A percentile compares a stretch with the other conserved stretches of the same genome.
phyloP scores from a whole-genome alignment of 2,113 vertebrate species.

The Chaetodon auriga region DNA sequence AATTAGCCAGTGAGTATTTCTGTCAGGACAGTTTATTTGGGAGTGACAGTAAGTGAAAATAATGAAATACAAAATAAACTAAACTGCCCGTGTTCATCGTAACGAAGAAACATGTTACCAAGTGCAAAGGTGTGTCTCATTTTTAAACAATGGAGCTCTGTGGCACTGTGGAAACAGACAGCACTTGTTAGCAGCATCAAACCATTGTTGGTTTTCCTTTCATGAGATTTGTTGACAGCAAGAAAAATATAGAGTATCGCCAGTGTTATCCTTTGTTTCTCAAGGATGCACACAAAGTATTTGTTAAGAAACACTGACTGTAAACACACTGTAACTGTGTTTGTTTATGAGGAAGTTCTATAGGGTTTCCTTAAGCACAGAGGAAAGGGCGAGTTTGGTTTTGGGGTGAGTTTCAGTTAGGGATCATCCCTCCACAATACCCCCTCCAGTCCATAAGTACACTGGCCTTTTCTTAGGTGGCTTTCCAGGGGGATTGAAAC shows the following conservation, averaged over 20 bases:
- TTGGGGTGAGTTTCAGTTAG: conserved; percentile 32
- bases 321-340: conserved; percentile 26
- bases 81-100: not conserved
- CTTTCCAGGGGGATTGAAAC: conserved; percentile 75
- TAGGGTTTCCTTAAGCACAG: conserved; percentile 1
- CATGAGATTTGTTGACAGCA: not conserved
- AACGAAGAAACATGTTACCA: not conserved
- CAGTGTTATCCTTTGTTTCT: not conserved
- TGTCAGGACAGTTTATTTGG: not conserved
- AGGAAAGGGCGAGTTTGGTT: conserved; percentile 29
- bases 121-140: not conserved
- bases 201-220: not conserved
- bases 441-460: conserved; percentile 24
- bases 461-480: conserved; percentile 45
- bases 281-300: not conserved
- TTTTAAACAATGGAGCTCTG: not conserved
- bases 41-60: not conserved
- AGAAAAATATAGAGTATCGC: not conserved
- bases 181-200: not conserved
- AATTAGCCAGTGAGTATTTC: not conserved
- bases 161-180: not conserved
- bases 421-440: conserved; percentile 38
- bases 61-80: not conserved
- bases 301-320: conserved; percentile 1
- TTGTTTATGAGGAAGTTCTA: conserved; percentile 29